phyloP scores from a whole-genome alignment of 2,888 invertebrate genomes.

The Eugnorisma glareosa region DNA sequence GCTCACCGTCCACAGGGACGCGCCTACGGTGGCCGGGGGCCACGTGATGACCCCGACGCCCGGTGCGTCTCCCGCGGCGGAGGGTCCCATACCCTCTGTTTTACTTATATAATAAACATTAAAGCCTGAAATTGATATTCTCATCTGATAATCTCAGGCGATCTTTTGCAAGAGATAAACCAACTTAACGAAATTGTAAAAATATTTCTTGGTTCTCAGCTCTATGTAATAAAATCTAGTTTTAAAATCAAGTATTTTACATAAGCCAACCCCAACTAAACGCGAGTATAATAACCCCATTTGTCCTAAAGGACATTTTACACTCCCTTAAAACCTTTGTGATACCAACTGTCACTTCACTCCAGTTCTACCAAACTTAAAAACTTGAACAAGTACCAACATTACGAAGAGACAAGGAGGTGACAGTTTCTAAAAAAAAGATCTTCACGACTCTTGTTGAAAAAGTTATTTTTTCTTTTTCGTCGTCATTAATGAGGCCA shows the following conservation, averaged over 20 bases:
- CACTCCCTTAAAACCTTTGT: constrained; percentile 23
- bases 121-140: background rate
- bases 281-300: background rate
- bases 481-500: constrained; percentile 21
- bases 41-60: no score
- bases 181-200: background rate
- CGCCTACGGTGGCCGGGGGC: no score
- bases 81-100: no score
- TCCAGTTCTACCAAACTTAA: constrained; percentile 29
- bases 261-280: background rate
- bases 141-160: background rate
- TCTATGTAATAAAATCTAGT: background rate
- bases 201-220: background rate
- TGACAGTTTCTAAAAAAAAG: constrained; percentile 33
- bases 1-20: no score
- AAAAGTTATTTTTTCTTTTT: constrained; percentile 20
- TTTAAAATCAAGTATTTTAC: background rate
- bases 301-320: constrained; percentile 14
- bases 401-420: constrained; percentile 38
- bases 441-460: constrained; percentile 14
- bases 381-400: constrained; percentile 42
- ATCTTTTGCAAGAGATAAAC: background rate
- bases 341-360: constrained; percentile 35
- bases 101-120: background rate
- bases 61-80: no score